Percentiles rank a stretch among this genome's conserved stretches.
Conservation (phyloP, 92 coral and sea anemone species). For the Actinostola sp. region DNA sequence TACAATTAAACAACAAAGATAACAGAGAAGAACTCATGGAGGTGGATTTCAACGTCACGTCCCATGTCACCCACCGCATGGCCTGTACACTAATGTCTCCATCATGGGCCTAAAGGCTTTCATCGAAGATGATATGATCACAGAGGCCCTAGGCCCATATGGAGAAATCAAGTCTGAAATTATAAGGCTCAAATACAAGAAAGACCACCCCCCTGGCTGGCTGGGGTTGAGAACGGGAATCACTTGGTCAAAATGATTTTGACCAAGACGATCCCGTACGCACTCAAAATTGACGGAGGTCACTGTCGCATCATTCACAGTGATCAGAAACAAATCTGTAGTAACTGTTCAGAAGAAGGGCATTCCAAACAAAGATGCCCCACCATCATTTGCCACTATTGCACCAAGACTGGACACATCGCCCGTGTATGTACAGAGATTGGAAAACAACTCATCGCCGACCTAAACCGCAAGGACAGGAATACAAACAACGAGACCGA, state of each 20-base stretch:
- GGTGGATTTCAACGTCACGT: constrained; percentile 15
- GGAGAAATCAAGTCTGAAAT: constrained; percentile 25
- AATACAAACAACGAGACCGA: too few relatives aligned
- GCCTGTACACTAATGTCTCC: constrained; percentile 3
- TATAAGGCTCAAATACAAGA: constrained; percentile 29
- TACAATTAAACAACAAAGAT: neutral
- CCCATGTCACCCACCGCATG: neutral
- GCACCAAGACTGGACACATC: too few relatives aligned
- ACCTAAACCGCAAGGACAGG: too few relatives aligned
- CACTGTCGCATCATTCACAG: too few relatives aligned
- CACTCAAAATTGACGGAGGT: neutral
- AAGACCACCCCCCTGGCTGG: constrained; percentile 32
- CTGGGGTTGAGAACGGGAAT: constrained; percentile 46
- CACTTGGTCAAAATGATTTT: constrained; percentile 18
- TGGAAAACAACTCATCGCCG: too few relatives aligned
- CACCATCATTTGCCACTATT: neutral
- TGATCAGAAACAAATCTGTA: constrained; percentile 4
- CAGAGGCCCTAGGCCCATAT: neutral
- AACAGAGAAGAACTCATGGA: neutral
- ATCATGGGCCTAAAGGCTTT: constrained; percentile 24
- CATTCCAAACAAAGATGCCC: neutral
- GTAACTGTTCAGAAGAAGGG: neutral
- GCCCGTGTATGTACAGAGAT: too few relatives aligned
- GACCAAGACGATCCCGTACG: neutral
- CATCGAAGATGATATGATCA: neutral